Conservation (phyloP, 2,888 invertebrate species). For the Biston stratarius region DNA sequence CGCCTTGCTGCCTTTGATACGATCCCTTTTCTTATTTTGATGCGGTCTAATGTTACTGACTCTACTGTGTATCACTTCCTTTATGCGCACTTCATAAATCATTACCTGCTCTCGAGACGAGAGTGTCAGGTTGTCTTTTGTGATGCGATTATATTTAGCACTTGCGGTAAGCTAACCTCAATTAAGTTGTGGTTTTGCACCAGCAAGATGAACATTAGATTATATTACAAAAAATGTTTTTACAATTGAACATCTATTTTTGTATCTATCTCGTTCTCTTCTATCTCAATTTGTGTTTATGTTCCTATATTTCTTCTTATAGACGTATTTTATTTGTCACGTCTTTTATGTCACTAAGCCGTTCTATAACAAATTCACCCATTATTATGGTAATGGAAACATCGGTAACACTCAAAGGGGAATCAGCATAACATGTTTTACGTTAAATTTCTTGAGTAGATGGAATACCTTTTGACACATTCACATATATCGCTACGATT, state of each 20-base stretch:
- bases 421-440: constrained; percentile 43
- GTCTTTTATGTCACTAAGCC: constrained; percentile 34
- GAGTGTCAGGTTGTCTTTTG: constrained; percentile 43
- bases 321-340: constrained; percentile 35
- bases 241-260: neutral
- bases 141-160: constrained; percentile 29
- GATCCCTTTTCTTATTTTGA: constrained; percentile 83
- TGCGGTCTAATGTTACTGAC: constrained; percentile 78
- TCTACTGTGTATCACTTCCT: constrained; percentile 71
- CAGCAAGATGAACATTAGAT: neutral
- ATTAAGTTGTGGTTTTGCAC: neutral
- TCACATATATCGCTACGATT: neutral
- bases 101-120: constrained; percentile 68
- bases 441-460: constrained; percentile 5
- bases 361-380: constrained; percentile 41
- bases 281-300: constrained; percentile 20
- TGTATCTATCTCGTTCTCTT: neutral
- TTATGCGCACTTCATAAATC: constrained; percentile 78
- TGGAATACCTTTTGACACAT: constrained; percentile 1
- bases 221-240: neutral
- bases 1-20: constrained; percentile 83
- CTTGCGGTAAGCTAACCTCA: constrained; percentile 8
- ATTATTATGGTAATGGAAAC: constrained; percentile 48
- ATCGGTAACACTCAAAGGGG: constrained; percentile 44
- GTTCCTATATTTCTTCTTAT: constrained; percentile 12